These are phyloP conservation scores for Tachysurus fulvidraco DNA, from an alignment of 2,113 vertebrate species.

Conservation along the genomic window DNA sequence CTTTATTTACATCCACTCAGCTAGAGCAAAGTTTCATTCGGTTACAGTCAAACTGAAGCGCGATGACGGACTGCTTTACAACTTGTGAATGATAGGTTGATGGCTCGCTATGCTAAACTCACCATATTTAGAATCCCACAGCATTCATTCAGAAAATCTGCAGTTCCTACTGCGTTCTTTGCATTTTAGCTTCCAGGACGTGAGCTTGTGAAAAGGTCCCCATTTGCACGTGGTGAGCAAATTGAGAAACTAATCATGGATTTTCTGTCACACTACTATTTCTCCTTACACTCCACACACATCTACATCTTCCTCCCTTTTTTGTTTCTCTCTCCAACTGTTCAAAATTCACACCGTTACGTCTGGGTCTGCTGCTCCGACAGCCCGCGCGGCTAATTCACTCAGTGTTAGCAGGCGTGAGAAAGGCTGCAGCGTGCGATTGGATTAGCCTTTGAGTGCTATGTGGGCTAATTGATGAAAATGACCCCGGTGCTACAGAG, in stretches of 20 bases:
- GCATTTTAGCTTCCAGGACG: background rate
- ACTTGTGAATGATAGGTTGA: conserved; percentile 29
- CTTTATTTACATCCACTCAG: background rate
- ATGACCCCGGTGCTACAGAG: conserved; percentile 63
- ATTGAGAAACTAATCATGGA: background rate
- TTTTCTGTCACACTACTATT: background rate
- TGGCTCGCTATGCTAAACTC: conserved; percentile 8
- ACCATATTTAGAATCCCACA: conserved; percentile 25
- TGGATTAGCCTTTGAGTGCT: conserved; percentile 70
- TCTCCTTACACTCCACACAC: conserved; percentile 36
- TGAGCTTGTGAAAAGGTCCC: background rate
- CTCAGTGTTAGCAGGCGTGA: conserved; percentile 64
- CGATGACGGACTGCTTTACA: conserved; percentile 6
- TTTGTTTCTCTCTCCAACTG: conserved; percentile 52
- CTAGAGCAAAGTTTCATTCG: background rate
- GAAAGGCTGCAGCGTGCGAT: conserved; percentile 67
- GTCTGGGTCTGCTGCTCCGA: conserved; percentile 36
- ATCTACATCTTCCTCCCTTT: conserved; percentile 31
- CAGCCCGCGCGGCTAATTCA: conserved; percentile 47
- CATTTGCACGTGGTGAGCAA: background rate
- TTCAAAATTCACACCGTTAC: conserved; percentile 58
- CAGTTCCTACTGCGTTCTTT: background rate
- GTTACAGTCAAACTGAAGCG: conserved; percentile 1
- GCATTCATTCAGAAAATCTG: conserved; percentile 28
- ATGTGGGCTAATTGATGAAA: conserved; percentile 73